These are phyloP conservation scores for Dione juno DNA, from an alignment of 2,888 invertebrate genomes.

Conservation along the genomic window DNA sequence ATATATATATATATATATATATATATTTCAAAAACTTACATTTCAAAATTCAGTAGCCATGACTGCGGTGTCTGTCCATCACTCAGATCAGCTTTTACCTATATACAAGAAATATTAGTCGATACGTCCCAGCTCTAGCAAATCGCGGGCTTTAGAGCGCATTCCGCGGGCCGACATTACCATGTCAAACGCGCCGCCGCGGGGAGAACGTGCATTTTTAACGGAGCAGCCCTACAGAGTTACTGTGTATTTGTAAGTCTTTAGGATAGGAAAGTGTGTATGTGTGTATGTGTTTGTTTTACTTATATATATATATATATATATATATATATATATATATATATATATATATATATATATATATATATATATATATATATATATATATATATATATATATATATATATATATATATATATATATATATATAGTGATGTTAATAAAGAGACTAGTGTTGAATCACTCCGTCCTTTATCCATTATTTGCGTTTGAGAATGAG, in stretches of 20 bases:
- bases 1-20: too few species aligned
- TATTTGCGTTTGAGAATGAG: too few species aligned
- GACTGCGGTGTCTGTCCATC: too few species aligned
- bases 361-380: too few species aligned
- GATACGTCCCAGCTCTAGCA: slow-evolving; percentile 34
- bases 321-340: too few species aligned
- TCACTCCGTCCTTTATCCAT: too few species aligned
- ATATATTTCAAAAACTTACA: too few species aligned
- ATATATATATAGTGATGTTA: too few species aligned
- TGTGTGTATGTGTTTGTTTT: neutral
- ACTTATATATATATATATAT: neutral
- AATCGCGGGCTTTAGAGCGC: slow-evolving; percentile 42
- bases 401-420: too few species aligned
- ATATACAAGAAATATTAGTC: slow-evolving; percentile 22
- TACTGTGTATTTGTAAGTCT: slow-evolving; percentile 22
- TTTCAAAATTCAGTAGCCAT: neutral
- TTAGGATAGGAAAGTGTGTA: neutral
- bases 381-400: too few species aligned
- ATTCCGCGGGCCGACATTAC: slow-evolving; percentile 60
- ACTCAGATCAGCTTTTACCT: neutral
- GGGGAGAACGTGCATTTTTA: slow-evolving; percentile 70
- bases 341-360: too few species aligned
- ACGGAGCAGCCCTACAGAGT: slow-evolving; percentile 51
- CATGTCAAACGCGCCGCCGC: slow-evolving; percentile 75
- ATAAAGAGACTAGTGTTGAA: too few species aligned